phyloP scores from a whole-genome alignment of 2,113 vertebrate genomes.

The Cebidichthys violaceus region DNA sequence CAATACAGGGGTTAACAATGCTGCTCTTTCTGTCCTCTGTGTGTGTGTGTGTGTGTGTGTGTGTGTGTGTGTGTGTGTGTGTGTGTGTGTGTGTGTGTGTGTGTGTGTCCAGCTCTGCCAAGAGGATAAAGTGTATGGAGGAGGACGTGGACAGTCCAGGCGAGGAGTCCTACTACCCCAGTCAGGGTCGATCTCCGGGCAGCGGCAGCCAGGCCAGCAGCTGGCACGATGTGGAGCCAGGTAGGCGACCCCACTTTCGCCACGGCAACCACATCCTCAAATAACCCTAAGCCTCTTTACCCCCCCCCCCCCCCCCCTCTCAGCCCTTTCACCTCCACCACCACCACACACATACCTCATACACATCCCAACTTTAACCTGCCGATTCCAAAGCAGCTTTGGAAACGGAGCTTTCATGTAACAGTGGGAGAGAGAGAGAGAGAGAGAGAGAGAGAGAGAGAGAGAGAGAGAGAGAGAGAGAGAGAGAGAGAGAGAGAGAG shows the following conservation, averaged over 20 bases:
- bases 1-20: not conserved
- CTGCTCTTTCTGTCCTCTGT: not conserved
- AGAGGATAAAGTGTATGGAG: conserved; percentile 99
- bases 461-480: not conserved
- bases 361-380: conserved; percentile 57
- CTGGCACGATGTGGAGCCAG: conserved; percentile 99
- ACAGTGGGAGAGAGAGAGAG: conserved; percentile 5
- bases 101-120: conserved; percentile 88
- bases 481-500: not conserved
- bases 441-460: conserved; percentile 1
- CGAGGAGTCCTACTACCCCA: conserved; percentile 97
- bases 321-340: not conserved
- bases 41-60: conserved; percentile 9
- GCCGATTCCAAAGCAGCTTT: conserved; percentile 21
- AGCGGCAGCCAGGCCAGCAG: conserved; percentile 95
- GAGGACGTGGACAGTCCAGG: conserved; percentile 99
- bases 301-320: not conserved
- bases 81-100: conserved; percentile 19
- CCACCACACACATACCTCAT: conserved; percentile 47
- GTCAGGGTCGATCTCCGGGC: conserved; percentile 95
- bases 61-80: conserved; percentile 17
- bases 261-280: not conserved
- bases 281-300: conserved; percentile 10
- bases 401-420: conserved; percentile 7
- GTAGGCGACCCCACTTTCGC: conserved; percentile 73